Evolutionary conservation across 2,113 vertebrate genomes (phyloP).

Genomic region (Onychorhynchus coronatus): DNA sequence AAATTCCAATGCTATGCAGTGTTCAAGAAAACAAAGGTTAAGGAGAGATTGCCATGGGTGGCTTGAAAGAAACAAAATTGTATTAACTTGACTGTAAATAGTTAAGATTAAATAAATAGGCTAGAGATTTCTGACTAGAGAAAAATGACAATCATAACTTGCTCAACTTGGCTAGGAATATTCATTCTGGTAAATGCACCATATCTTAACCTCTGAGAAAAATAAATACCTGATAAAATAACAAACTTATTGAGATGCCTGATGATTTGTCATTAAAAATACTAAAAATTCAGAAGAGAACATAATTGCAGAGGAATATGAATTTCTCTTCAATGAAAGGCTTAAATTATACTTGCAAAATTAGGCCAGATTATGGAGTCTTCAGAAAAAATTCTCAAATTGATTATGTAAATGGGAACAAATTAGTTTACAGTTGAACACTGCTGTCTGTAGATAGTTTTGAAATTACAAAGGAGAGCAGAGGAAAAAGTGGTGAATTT

Average conservation of each 20-base stretch:
- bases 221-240: neutral
- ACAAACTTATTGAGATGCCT: neutral
- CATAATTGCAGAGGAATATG: neutral
- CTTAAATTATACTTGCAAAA: neutral
- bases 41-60: neutral
- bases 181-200: neutral
- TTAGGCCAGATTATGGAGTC: neutral
- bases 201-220: neutral
- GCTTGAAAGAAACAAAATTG: neutral
- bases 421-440: neutral
- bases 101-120: neutral
- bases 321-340: neutral
- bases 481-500: neutral
- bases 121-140: neutral
- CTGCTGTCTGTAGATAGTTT: neutral
- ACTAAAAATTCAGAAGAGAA: neutral
- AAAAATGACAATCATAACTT: neutral
- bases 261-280: neutral
- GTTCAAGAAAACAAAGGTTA: neutral
- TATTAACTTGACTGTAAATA: neutral
- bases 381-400: neutral
- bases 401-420: neutral
- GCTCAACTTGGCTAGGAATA: neutral
- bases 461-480: neutral
- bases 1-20: neutral